Percentiles rank a stretch among this genome's conserved stretches.
Conservation (phyloP, 2,797 vertebrate species). For the Paratrypauchen microcephalus region DNA sequence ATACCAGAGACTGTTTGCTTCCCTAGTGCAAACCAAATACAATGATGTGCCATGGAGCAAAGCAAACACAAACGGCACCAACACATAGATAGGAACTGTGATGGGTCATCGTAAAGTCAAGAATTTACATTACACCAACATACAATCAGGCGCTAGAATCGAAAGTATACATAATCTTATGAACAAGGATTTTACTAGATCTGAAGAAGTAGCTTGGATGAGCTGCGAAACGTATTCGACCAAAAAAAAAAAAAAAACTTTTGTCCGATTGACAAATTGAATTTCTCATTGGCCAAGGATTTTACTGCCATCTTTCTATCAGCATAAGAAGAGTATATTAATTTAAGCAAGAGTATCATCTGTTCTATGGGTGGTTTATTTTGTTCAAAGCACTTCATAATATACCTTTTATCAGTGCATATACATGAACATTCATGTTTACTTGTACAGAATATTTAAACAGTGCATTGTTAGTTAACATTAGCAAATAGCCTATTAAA, state of each 20-base stretch:
- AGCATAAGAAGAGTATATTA: background rate
- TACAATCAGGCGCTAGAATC: background rate
- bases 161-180: background rate
- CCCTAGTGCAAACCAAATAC: constrained; percentile 44
- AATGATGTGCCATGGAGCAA: constrained; percentile 30
- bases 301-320: background rate
- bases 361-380: background rate
- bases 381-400: background rate
- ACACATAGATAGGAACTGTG: constrained; percentile 23
- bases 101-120: background rate
- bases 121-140: background rate
- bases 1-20: constrained; percentile 52
- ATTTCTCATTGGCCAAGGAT: too few species aligned
- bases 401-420: background rate
- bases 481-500: background rate
- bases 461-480: background rate
- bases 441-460: background rate
- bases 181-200: background rate
- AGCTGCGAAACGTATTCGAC: too few species aligned
- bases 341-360: background rate
- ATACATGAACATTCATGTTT: background rate
- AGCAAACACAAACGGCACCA: constrained; percentile 39
- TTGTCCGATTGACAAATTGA: too few species aligned
- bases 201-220: too few species aligned
- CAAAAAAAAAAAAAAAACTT: too few species aligned